Conservation (phyloP, 2,888 invertebrate genomes). For the Caenorhabditis imperialis region DNA sequence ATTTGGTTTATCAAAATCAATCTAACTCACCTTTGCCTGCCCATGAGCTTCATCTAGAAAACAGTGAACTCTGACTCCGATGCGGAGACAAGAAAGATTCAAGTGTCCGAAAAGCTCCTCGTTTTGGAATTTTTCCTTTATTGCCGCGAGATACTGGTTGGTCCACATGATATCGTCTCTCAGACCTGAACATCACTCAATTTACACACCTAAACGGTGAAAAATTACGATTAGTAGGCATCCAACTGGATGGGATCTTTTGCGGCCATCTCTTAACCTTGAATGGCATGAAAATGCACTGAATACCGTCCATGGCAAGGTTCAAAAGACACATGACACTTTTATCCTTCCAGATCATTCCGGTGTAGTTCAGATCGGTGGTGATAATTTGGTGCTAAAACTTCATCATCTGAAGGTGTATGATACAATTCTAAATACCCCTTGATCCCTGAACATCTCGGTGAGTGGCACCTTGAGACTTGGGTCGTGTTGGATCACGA, state of each 20-base stretch:
- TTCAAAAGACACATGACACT: not conserved
- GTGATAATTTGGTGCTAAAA: constrained; percentile 13
- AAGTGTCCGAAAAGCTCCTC: constrained; percentile 11
- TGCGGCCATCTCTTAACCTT: not conserved
- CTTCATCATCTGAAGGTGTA: not conserved
- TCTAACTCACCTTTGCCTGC: not conserved
- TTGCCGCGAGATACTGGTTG: not conserved
- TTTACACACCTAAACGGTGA: not conserved
- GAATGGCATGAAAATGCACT: constrained; percentile 19
- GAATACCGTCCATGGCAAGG: not conserved
- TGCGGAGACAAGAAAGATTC: not conserved
- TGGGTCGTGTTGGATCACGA: constrained; percentile 15
- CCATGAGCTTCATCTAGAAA: not conserved
- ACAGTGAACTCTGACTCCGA: constrained; percentile 21
- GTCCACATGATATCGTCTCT: not conserved
- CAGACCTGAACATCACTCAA: constrained; percentile 3
- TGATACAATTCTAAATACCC: not conserved
- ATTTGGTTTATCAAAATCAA: not conserved
- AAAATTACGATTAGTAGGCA: not conserved
- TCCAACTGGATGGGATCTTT: not conserved
- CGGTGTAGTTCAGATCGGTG: constrained; percentile 21
- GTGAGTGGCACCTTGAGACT: not conserved
- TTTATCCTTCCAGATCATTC: constrained; percentile 9
- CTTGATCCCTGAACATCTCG: not conserved
- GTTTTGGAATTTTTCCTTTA: not conserved